These are phyloP conservation scores for Ischnura elegans DNA, from an alignment of 2,888 invertebrate species.

Conservation along the genomic window DNA sequence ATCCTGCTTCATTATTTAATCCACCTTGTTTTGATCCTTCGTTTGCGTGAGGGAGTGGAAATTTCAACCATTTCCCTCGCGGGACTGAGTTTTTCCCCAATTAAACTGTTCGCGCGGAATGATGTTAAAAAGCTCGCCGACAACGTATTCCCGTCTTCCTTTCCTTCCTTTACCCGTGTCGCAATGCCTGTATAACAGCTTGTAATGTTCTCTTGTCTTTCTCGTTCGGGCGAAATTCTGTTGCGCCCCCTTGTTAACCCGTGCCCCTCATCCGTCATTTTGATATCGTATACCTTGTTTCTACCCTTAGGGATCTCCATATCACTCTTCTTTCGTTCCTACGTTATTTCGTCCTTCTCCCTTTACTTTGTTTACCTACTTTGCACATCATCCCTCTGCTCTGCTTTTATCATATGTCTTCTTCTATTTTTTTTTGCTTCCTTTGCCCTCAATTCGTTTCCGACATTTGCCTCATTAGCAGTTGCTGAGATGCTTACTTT, in stretches of 20 bases:
- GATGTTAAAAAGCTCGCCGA: constrained; percentile 48
- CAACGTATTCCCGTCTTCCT: constrained; percentile 25
- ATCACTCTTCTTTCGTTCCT: neutral
- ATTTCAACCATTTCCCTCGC: neutral
- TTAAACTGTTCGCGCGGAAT: constrained; percentile 34
- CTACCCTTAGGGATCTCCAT: neutral
- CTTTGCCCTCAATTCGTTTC: neutral
- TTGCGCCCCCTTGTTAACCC: neutral
- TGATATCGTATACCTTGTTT: neutral
- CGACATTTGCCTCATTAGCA: neutral
- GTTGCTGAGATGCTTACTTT: neutral
- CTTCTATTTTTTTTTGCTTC: neutral
- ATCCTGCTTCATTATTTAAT: constrained; percentile 22
- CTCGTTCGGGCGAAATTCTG: constrained; percentile 1
- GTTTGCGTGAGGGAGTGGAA: neutral
- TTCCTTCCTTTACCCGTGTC: neutral
- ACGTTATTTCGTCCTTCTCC: too few species aligned
- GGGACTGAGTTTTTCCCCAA: neutral
- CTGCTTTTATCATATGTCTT: neutral
- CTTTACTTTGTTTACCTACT: too few species aligned
- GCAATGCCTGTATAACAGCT: constrained; percentile 34
- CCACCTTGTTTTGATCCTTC: constrained; percentile 6
- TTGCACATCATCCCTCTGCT: too few species aligned
- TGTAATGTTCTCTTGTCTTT: constrained; percentile 22
- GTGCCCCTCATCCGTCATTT: neutral